A percentile compares a stretch with the other conserved stretches of the same genome.
These are phyloP conservation scores for Crepidodera aurea DNA, from an alignment of 2,888 invertebrate genomes.

Conservation along the genomic window DNA sequence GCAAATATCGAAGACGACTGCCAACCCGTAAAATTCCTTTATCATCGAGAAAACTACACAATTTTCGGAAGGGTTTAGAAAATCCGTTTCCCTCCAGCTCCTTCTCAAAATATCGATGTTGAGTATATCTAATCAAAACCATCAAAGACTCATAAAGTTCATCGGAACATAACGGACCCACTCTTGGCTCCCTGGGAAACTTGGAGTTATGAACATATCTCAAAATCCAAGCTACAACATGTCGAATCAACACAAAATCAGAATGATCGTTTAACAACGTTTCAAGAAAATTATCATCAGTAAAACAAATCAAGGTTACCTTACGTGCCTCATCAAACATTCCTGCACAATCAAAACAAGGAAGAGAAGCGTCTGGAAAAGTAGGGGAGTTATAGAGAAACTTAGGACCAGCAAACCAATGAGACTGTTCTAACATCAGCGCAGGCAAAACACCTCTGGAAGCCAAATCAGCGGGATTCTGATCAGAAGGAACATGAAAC, in stretches of 20 bases:
- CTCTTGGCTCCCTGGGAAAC: too few species aligned
- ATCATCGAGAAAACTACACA: constrained; percentile 11
- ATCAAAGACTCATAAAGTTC: background rate
- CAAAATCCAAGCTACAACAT: background rate
- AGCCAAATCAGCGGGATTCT: constrained; percentile 27
- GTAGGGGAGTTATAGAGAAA: background rate
- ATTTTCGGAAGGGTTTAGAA: constrained; percentile 11
- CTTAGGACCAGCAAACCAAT: background rate
- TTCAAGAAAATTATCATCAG: background rate
- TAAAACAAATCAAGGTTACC: background rate
- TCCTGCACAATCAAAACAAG: background rate
- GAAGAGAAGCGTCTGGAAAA: background rate
- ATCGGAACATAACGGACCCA: too few species aligned
- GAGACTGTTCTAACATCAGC: background rate
- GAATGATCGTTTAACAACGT: background rate
- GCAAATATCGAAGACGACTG: constrained; percentile 30
- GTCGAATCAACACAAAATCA: background rate
- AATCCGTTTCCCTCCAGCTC: background rate
- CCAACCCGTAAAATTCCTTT: constrained; percentile 29
- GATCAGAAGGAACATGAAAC: constrained; percentile 21
- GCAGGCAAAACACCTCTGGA: constrained; percentile 4
- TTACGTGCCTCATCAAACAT: background rate
- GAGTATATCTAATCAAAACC: background rate
- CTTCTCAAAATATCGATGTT: background rate
- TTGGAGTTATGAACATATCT: background rate